Conservation (phyloP, 37 sponge, comb jelly and placozoan species). For the Hormiphora californensis region DNA sequence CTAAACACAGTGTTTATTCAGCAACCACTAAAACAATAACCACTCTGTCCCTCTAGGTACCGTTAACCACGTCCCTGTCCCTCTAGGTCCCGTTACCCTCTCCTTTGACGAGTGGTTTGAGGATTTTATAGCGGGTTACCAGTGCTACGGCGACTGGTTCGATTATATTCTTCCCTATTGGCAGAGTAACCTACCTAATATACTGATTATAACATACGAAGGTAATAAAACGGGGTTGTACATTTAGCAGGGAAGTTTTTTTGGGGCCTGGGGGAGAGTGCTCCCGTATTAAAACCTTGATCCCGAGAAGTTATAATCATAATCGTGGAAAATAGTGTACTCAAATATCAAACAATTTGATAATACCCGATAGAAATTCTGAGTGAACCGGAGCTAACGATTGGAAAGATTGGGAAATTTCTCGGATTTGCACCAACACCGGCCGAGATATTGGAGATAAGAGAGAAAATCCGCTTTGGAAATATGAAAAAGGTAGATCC, state of each 20-base stretch:
- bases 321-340: background rate
- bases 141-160: conserved; percentile 45
- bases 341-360: background rate
- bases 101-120: conserved; percentile 43
- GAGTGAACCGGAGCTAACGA: background rate
- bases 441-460: background rate
- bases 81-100: conserved; percentile 1
- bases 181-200: conserved; percentile 1
- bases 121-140: background rate
- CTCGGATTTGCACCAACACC: background rate
- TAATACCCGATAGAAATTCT: background rate
- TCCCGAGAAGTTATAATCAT: too few relatives aligned
- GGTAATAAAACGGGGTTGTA: too few relatives aligned
- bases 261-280: too few relatives aligned
- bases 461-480: background rate
- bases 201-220: conserved; percentile 31
- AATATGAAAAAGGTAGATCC: conserved; percentile 23
- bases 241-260: too few relatives aligned
- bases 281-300: too few relatives aligned
- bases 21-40: background rate
- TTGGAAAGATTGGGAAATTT: background rate
- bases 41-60: too few relatives aligned
- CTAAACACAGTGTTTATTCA: background rate
- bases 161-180: conserved; percentile 31
- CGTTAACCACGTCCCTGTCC: background rate